Evolutionary conservation across 1,140 invertebrate species (phyloP), one percentile per base, ranked within the genome.

Genomic region (Neodiprion pinetum): DNA sequence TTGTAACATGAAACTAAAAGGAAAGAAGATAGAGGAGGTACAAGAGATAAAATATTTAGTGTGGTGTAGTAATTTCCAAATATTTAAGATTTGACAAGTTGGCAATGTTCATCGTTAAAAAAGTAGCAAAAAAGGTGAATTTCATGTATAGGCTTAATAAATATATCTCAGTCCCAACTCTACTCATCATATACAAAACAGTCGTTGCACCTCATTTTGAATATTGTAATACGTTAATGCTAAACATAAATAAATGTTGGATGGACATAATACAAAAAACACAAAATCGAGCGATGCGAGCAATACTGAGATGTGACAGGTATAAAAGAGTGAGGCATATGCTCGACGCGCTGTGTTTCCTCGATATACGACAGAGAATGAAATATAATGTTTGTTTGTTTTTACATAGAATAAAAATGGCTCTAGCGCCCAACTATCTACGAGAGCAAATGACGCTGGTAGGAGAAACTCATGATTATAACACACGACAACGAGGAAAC

Each of bases 141-240:
- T 74, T 74, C 28, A 49, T 77, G 61, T 71, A 49, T 48, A 11
- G 76, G 61, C 47, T 77, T 12, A 67, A 67, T 21, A 70, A 73
- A 48, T 69, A 72, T 66, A 61, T 76, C 4, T 70, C 50, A 3
- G 28, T 61, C 8, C 40, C 70, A 40, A 71, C 72, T 1, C 40
- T 53, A 61, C 47, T 48, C 1, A 72, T 70, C 12, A 76, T 76
- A 67, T 76, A 76, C 70, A 73, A 76, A 23, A 71, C 48, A n/a
- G 48, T 76, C 65, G 61, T 76, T 50, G 70, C 70, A 12, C 75
- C 72, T 11, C 70, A 74, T 47, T 74, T 77, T 21, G 73, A 77
- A 28, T 77, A 77, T 48, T 73, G 72, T 67, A 67, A n/a, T 69
- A 76, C 75, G 28, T 12, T 76, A 12, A 17, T 76, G 48, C 28